Conservation (phyloP, 2,797 vertebrate genomes). For the Mus minutoides region DNA sequence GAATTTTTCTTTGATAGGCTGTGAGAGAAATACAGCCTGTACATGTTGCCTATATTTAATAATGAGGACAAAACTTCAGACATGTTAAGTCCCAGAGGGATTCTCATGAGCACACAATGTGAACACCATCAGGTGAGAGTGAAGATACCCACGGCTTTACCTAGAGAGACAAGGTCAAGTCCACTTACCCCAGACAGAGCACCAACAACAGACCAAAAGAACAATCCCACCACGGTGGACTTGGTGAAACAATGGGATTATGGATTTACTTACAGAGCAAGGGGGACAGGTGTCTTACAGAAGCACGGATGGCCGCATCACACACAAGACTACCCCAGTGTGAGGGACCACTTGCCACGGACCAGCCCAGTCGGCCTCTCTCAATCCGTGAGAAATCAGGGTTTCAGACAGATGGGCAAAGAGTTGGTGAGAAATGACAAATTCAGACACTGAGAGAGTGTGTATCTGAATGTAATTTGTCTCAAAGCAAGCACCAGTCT, state of each 20-base stretch:
- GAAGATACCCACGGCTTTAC: background rate
- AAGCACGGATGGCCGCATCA: background rate
- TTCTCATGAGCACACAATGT: background rate
- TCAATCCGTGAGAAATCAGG: too few species aligned
- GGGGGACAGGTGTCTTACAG: too few species aligned
- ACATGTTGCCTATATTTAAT: background rate
- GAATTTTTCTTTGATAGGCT: background rate
- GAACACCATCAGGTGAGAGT: background rate
- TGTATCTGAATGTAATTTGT: too few species aligned
- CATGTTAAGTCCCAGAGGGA: background rate
- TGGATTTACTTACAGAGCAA: background rate
- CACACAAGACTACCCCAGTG: background rate
- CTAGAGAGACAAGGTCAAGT: background rate
- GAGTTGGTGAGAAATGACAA: too few species aligned
- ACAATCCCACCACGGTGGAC: background rate
- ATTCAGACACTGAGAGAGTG: too few species aligned
- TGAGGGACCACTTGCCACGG: too few species aligned
- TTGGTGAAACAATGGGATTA: background rate
- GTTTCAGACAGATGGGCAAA: too few species aligned
- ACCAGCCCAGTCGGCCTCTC: too few species aligned
- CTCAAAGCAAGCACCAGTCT: too few species aligned
- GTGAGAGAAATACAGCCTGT: background rate
- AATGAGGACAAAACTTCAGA: background rate
- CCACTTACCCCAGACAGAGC: background rate
- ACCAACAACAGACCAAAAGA: background rate